Evolutionary conservation across 2,113 vertebrate genomes (phyloP).

Genomic region (Thamnophis sirtalis): DNA sequence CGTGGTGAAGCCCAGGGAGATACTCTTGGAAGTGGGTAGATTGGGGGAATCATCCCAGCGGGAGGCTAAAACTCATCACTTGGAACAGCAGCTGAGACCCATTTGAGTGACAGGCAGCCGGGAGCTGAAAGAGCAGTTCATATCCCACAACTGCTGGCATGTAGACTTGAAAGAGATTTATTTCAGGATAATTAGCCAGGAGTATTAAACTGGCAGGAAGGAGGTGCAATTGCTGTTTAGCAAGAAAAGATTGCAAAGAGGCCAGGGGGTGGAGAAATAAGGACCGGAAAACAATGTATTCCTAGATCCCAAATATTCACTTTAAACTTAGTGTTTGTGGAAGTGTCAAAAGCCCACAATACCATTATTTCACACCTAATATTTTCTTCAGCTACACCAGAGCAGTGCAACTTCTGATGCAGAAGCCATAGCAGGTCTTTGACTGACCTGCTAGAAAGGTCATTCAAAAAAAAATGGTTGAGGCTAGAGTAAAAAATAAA

Average conservation of each 20-base stretch:
- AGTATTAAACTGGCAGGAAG: constrained; percentile 83
- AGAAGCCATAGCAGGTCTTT: not conserved
- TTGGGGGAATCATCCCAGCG: constrained; percentile 84
- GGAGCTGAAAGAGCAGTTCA: constrained; percentile 77
- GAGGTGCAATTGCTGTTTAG: constrained; percentile 81
- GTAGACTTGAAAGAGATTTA: constrained; percentile 85
- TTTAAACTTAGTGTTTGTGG: constrained; percentile 56
- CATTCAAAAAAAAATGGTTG: not conserved
- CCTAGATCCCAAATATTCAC: constrained; percentile 59
- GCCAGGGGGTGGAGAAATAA: not conserved
- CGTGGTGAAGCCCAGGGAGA: constrained; percentile 75
- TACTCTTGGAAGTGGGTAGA: constrained; percentile 81
- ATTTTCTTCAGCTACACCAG: not conserved
- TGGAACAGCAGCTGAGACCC: constrained; percentile 91
- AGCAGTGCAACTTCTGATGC: not conserved
- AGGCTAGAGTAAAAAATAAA: not conserved
- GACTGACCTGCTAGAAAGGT: not conserved
- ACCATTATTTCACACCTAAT: not conserved
- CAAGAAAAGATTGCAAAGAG: constrained; percentile 57
- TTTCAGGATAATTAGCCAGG: constrained; percentile 85
- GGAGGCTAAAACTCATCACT: constrained; percentile 95
- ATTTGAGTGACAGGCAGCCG: constrained; percentile 87
- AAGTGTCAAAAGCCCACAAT: not conserved
- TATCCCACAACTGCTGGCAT: constrained; percentile 84
- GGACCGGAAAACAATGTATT: constrained; percentile 56